Base-by-base conservation (phyloP, 2,113 vertebrate species). In the Diadophis punctatus region DNA sequence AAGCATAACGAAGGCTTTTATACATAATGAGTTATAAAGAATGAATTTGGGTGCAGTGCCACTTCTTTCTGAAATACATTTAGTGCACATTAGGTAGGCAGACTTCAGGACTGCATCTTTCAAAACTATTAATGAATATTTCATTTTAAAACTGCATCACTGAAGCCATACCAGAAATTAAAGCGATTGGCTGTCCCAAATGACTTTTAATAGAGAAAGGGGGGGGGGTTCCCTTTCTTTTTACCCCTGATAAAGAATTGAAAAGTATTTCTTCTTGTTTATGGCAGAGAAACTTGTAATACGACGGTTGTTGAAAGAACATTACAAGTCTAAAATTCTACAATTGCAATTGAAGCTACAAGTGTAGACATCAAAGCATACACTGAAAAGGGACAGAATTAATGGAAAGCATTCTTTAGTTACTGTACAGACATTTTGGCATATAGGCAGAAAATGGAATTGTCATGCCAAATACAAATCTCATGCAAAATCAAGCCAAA, bases 111-210 rank as follows among this genome's bases (percentile, higher is more conserved):
- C 96, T 96, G 87, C 96, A 94, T n/a, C 49, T 95, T 96, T 74
- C 58, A 94, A 95, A 95, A 95, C 95, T 93, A 68, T 7, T 63
- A 93, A 97, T 96, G 87, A 96, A 95, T 97, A 95, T 96, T 97
- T 97, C 85, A 97, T 96, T 92, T 95, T 93, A 92, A 30, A 95
- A 52, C 93, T n/a, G 90, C 93, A 93, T 96, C 95, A 95, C 90
- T 95, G 88, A 89, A 92, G 90, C 91, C 95, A 95, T 86, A 90
- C 94, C 91, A 88, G 87, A 87, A 85, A 34, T 53, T 5, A 18
- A 92, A 89, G 56, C 34, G 58, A 90, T 90, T 90, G 92, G 39
- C 20, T 30, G 51, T 2, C 56, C 89, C 92, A 95, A 94, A 74
- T 94, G 93, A 90, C 93, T 94, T 63, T 91, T 18, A 94, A 94